Conservation (phyloP, 2,113 vertebrate species). For the Rhinoderma darwinii region DNA sequence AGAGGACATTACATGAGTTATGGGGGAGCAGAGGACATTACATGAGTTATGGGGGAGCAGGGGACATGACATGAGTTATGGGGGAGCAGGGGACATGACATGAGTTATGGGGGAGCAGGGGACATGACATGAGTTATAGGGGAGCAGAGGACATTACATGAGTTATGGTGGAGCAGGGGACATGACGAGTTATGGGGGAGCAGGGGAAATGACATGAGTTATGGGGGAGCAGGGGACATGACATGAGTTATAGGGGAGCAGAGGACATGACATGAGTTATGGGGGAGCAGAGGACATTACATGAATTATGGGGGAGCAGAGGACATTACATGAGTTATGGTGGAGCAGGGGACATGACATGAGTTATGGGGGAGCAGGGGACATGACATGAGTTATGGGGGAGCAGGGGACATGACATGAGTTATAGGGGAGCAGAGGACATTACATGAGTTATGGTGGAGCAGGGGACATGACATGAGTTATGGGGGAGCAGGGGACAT, state of each 20-base stretch:
- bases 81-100: not conserved
- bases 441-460: not conserved
- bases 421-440: not conserved
- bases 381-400: not conserved
- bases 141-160: not conserved
- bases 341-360: not conserved
- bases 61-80: not conserved
- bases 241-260: not conserved
- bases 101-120: not conserved
- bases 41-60: not conserved
- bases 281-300: not conserved
- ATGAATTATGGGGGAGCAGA: not conserved
- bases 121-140: not conserved
- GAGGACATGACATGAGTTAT: not conserved
- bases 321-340: not conserved
- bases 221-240: not conserved
- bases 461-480: too few species aligned
- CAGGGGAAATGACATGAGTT: too few species aligned
- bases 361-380: not conserved
- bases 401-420: not conserved
- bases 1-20: not conserved
- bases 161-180: not conserved
- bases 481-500: not conserved
- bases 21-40: not conserved
- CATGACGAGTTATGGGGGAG: not conserved